Base-by-base conservation (phyloP, 2,797 vertebrate species). In the Sebastes taczanowskii region DNA sequence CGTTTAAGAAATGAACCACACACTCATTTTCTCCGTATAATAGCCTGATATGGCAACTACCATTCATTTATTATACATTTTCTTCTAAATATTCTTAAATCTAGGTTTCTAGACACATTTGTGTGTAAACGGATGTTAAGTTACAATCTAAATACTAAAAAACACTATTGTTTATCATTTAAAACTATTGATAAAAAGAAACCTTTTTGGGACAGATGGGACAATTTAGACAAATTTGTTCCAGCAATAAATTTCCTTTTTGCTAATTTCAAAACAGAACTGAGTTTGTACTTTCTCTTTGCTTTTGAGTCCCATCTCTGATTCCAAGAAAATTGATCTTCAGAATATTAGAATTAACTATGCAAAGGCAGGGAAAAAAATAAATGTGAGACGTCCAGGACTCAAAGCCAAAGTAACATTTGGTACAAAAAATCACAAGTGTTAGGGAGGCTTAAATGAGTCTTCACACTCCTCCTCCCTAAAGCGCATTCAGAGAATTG, bases 401-500 rank as follows among this genome's bases (percentile, higher is more conserved):
- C 62, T 84, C 80, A 66, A 81, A 71, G 89, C 90, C 91, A 91
- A 83, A 83, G 86, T 83, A 91, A 91, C 87, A 93, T 94, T 94
- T 93, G 92, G 85, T 89, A 81, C 67, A 86, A 91, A 94, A 92
- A 89, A 81, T 87, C 85, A 80, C 68, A 88, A 90, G 93, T 86
- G 82, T 89, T 91, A 80, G 77, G 74, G 80, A 90, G 86, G 89
- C 84, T 94, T 90, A 91, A 93, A 92, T 89, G 82, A 93, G 91
- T 81, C 91, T 90, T 93, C 91, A 90, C 91, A 91, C 89, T 89
- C 89, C 90, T 91, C 86, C 86, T 89, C 86, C 83, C 87, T 87
- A 70, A 84, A 89, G 83, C 89, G 87, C 86, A 92, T 93, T 91
- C 89, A 90, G 86, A 90, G 89, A 93, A 93, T 91, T 92, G 88